A percentile compares a stretch with the other conserved stretches of the same genome.
Conservation (phyloP, 53 echinoderm and acorn worm species). For the Pentamera pediparva region DNA sequence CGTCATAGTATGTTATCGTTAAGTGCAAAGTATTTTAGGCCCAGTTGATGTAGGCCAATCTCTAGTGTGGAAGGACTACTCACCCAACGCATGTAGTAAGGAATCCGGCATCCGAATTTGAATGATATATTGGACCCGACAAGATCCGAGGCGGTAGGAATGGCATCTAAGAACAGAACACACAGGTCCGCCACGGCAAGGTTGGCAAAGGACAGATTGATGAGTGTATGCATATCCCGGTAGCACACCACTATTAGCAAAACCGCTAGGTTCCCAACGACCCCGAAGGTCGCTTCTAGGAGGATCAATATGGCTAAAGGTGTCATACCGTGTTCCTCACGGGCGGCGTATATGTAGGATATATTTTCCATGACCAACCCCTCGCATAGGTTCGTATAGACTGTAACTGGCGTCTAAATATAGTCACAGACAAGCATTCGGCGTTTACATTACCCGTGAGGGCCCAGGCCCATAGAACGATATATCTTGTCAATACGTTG, state of each 20-base stretch:
- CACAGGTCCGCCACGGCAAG: constrained; percentile 18
- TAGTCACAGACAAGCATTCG: too few species aligned
- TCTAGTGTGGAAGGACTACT: too few species aligned
- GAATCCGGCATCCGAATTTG: constrained; percentile 16
- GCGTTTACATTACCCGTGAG: too few species aligned
- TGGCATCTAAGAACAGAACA: constrained; percentile 6
- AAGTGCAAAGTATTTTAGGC: too few species aligned
- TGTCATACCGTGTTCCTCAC: neutral
- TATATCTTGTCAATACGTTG: too few species aligned
- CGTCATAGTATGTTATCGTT: too few species aligned
- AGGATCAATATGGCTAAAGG: neutral
- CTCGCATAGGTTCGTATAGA: too few species aligned
- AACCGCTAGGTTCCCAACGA: constrained; percentile 20
- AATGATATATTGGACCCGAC: constrained; percentile 9
- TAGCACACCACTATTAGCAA: constrained; percentile 4
- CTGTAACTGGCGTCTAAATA: too few species aligned
- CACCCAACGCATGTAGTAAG: constrained; percentile 25
- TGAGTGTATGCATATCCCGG: constrained; percentile 12
- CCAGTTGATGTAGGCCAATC: too few species aligned
- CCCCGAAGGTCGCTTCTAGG: neutral
- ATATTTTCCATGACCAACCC: too few species aligned
- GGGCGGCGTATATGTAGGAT: too few species aligned
- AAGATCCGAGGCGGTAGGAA: constrained; percentile 18
- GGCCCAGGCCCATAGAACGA: too few species aligned
- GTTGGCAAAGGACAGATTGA: constrained; percentile 20